These are phyloP conservation scores for Drosophila kepulauana DNA, from an alignment of 1,140 invertebrate genomes.

Conservation along the genomic window DNA sequence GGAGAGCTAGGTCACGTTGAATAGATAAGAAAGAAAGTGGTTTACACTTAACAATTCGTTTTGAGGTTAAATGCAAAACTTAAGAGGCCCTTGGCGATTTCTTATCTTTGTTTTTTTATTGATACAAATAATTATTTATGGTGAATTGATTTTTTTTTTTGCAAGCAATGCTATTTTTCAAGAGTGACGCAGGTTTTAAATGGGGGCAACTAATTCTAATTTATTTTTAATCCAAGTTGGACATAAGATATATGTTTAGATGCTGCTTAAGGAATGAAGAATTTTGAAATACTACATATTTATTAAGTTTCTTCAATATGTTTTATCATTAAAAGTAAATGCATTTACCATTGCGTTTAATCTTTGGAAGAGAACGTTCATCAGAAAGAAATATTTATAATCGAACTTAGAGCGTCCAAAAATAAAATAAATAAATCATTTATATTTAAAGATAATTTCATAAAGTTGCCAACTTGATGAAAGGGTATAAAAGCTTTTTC, in stretches of 20 bases:
- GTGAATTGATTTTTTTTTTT: neutral
- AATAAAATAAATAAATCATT: conserved; percentile 12
- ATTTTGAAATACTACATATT: no score
- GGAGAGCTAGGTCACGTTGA: neutral
- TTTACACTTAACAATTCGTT: neutral
- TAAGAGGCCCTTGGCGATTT: neutral
- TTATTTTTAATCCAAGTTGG: no score
- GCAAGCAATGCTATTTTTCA: neutral
- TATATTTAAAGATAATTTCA: conserved; percentile 12
- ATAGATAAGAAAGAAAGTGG: neutral
- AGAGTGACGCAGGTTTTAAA: no score
- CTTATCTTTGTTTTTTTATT: conserved; percentile 5
- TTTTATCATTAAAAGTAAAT: neutral
- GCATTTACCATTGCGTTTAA: neutral
- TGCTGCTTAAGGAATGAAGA: no score
- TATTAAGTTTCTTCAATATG: no score
- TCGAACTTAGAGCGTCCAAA: conserved; percentile 1
- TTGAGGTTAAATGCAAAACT: neutral
- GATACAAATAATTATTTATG: conserved; percentile 9
- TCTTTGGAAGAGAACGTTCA: neutral
- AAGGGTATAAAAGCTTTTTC: conserved; percentile 5
- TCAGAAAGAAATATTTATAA: conserved; percentile 13
- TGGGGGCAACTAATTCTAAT: no score
- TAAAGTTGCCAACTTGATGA: neutral
- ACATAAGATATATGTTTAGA: no score